Evolutionary conservation across 1,140 invertebrate genomes (phyloP).

Genomic region (Scylla paramamosain): DNA sequence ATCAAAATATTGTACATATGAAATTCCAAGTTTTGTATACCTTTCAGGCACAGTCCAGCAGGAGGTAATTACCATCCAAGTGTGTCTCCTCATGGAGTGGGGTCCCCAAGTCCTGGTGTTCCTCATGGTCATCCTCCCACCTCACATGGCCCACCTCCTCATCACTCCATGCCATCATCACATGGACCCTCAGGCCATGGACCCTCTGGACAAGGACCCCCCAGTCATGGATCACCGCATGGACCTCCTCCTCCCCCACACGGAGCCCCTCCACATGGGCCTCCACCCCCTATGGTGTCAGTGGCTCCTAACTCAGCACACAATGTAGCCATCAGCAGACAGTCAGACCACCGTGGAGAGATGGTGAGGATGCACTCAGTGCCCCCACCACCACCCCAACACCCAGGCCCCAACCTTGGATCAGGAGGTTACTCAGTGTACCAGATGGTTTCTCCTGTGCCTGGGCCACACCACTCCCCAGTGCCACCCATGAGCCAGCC

Average conservation of each 20-base stretch:
- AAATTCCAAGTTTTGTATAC: too few relatives aligned
- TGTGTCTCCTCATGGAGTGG: slow-evolving; percentile 68
- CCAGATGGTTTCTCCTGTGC: slow-evolving; percentile 77
- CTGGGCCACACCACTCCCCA: slow-evolving; percentile 70
- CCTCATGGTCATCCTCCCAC: slow-evolving; percentile 66
- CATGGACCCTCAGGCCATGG: slow-evolving; percentile 65
- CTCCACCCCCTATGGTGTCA: slow-evolving; percentile 69
- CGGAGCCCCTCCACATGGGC: slow-evolving; percentile 55
- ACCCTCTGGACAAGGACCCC: slow-evolving; percentile 49
- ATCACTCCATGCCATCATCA: slow-evolving; percentile 57
- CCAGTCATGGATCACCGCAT: slow-evolving; percentile 48
- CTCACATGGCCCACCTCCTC: slow-evolving; percentile 47
- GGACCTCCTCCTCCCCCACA: slow-evolving; percentile 45
- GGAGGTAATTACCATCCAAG: slow-evolving; percentile 72
- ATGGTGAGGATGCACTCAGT: slow-evolving; percentile 59
- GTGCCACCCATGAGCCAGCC: slow-evolving; percentile 69
- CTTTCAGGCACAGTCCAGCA: slow-evolving; percentile 74
- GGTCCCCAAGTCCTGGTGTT: slow-evolving; percentile 60
- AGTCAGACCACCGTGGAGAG: slow-evolving; percentile 63
- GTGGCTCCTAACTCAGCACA: slow-evolving; percentile 58
- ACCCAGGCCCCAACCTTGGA: slow-evolving; percentile 54
- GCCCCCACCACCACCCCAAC: slow-evolving; percentile 63
- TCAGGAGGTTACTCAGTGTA: slow-evolving; percentile 75
- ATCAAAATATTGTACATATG: too few relatives aligned
- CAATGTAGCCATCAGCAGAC: slow-evolving; percentile 64